Evolutionary conservation across 2,797 vertebrate species (phyloP).

Genomic region (Steatocranus sp.): DNA sequence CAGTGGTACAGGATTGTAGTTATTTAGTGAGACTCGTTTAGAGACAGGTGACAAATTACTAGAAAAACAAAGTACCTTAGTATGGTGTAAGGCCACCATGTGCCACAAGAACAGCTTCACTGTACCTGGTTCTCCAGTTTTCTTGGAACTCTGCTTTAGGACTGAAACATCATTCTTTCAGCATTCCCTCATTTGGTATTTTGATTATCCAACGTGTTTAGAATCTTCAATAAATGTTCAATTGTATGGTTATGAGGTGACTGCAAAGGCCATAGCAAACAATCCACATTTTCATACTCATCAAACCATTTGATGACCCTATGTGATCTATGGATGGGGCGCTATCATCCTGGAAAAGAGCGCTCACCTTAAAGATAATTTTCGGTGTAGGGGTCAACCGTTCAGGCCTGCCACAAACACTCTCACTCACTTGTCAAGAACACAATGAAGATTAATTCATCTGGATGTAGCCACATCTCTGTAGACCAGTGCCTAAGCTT

Average conservation of each 20-base stretch:
- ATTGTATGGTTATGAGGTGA: not conserved
- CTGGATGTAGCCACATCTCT: not conserved
- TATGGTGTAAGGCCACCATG: not conserved
- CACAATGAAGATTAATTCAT: not conserved
- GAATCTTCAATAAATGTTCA: not conserved
- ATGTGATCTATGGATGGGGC: not conserved
- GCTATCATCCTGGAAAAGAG: not conserved
- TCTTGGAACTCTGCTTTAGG: not conserved
- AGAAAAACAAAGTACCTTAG: not conserved
- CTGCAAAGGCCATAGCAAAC: not conserved
- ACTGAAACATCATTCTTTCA: not conserved
- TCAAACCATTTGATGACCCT: not conserved
- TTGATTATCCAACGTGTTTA: not conserved
- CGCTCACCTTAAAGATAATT: not conserved
- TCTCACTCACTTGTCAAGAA: not conserved
- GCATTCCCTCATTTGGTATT: not conserved
- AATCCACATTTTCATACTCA: not conserved
- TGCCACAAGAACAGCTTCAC: not conserved
- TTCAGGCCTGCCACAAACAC: not conserved
- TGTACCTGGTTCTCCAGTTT: not conserved
- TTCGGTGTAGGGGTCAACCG: not conserved
- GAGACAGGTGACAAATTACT: not conserved
- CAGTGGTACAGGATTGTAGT: not conserved
- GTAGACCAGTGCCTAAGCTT: not conserved
- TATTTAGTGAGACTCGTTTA: not conserved